phyloP scores from a whole-genome alignment of 2,113 vertebrate species.

The Spermophilus dauricus region DNA sequence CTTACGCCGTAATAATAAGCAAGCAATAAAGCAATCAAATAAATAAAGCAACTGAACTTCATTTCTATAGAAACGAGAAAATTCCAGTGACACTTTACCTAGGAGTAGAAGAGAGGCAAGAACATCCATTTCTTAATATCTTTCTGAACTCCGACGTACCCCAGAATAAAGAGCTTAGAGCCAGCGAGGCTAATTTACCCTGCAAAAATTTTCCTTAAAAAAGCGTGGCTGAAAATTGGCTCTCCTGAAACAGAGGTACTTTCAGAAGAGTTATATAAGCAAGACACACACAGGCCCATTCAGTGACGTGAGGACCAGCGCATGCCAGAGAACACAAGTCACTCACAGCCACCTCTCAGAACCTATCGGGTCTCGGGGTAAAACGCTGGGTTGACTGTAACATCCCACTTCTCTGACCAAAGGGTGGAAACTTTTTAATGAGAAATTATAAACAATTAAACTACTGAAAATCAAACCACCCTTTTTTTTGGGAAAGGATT shows the following conservation, averaged over 20 bases:
- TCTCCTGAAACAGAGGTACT: slow-evolving; percentile 86
- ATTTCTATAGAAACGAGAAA: not conserved
- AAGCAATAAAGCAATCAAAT: slow-evolving; percentile 15
- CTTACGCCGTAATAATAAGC: not conserved
- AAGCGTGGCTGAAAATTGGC: slow-evolving; percentile 77
- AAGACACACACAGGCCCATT: slow-evolving; percentile 81
- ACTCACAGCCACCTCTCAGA: slow-evolving; percentile 61
- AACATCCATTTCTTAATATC: slow-evolving; percentile 72
- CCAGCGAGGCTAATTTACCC: slow-evolving; percentile 71
- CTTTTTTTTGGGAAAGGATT: slow-evolving; percentile 20
- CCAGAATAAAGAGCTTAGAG: slow-evolving; percentile 69
- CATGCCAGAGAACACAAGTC: slow-evolving; percentile 67
- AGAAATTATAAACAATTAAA: slow-evolving; percentile 58
- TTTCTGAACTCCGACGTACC: slow-evolving; percentile 53
- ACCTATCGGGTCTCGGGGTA: not conserved
- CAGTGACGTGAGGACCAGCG: slow-evolving; percentile 76
- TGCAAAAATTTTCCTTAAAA: slow-evolving; percentile 74
- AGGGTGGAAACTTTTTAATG: slow-evolving; percentile 57
- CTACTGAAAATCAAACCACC: not conserved
- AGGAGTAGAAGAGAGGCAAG: slow-evolving; percentile 78
- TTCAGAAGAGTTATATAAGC: slow-evolving; percentile 87
- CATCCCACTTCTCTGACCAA: not conserved
- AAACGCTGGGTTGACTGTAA: not conserved
- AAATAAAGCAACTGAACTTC: not conserved
- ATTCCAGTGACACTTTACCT: slow-evolving; percentile 84